A percentile compares a stretch with the other conserved stretches of the same genome.
These are phyloP conservation scores for Eristalinus aeneus DNA, from an alignment of 2,888 invertebrate genomes.

Conservation along the genomic window DNA sequence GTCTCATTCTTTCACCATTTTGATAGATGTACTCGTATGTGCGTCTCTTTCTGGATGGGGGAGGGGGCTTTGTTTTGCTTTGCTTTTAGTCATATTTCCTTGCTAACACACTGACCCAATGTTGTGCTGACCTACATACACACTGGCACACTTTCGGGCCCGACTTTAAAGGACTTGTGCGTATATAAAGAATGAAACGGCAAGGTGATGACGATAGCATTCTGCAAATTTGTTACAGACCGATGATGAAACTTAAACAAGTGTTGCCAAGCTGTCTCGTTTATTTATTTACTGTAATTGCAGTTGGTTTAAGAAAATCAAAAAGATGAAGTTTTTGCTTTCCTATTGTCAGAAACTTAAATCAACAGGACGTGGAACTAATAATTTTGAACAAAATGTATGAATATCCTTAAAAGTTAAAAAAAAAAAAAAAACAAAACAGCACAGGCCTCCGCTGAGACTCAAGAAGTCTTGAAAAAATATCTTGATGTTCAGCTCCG, in stretches of 20 bases:
- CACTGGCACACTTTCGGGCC: slow-evolving; percentile 19
- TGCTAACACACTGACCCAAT: slow-evolving; percentile 80
- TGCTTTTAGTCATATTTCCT: slow-evolving; percentile 67
- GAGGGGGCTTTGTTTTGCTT: slow-evolving; percentile 18
- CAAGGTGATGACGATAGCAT: slow-evolving; percentile 37
- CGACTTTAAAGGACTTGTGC: slow-evolving; percentile 19
- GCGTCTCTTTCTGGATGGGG: slow-evolving; percentile 12
- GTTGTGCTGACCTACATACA: slow-evolving; percentile 72
- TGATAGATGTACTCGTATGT: neutral
- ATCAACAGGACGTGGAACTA: too few species aligned
- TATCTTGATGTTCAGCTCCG: too few species aligned
- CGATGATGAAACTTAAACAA: slow-evolving; percentile 37
- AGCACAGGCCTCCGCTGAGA: too few species aligned
- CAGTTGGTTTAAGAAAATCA: too few species aligned
- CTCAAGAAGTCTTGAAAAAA: too few species aligned
- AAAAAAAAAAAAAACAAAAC: too few species aligned
- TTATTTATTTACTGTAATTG: neutral
- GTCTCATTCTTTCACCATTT: slow-evolving; percentile 27
- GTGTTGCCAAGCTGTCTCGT: slow-evolving; percentile 31
- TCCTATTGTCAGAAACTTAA: too few species aligned
- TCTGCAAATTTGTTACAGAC: slow-evolving; percentile 57
- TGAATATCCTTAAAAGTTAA: too few species aligned
- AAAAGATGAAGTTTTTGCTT: too few species aligned
- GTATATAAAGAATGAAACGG: slow-evolving; percentile 36
- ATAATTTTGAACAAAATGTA: too few species aligned